Conservation (phyloP, 2,797 vertebrate genomes). For the Decapterus maruadsi region DNA sequence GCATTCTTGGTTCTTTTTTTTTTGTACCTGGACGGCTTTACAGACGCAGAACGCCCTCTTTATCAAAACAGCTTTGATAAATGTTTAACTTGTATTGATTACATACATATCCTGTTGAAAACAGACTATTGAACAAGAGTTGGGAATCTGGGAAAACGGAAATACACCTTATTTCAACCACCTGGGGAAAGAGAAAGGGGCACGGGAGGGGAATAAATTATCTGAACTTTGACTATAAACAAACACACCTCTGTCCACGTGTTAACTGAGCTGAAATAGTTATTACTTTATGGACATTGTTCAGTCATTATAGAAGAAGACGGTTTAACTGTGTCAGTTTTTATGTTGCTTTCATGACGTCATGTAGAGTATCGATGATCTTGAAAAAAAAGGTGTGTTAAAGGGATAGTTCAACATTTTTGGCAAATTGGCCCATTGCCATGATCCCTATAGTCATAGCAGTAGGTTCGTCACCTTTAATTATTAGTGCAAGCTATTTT, state of each 20-base stretch:
- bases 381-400: not conserved
- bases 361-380: not conserved
- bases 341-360: not conserved
- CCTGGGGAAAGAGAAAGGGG: too few species aligned
- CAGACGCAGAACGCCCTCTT: not conserved
- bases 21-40: not conserved
- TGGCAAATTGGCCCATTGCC: too few species aligned
- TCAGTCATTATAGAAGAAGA: not conserved
- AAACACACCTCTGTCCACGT: constrained; percentile 7
- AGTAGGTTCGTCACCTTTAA: too few species aligned
- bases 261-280: not conserved
- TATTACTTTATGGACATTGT: not conserved
- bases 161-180: not conserved
- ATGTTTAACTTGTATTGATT: not conserved
- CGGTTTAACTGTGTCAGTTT: not conserved
- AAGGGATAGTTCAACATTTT: too few species aligned
- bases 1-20: not conserved
- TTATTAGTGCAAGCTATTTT: too few species aligned
- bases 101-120: not conserved
- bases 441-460: too few species aligned
- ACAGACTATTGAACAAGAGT: not conserved
- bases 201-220: not conserved
- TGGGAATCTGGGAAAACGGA: not conserved
- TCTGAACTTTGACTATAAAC: constrained; percentile 10
- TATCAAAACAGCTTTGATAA: not conserved